Evolutionary conservation across 2,113 vertebrate species (phyloP), one percentile per base, ranked within the genome.

Genomic region (Entomyzon cyanotis): DNA sequence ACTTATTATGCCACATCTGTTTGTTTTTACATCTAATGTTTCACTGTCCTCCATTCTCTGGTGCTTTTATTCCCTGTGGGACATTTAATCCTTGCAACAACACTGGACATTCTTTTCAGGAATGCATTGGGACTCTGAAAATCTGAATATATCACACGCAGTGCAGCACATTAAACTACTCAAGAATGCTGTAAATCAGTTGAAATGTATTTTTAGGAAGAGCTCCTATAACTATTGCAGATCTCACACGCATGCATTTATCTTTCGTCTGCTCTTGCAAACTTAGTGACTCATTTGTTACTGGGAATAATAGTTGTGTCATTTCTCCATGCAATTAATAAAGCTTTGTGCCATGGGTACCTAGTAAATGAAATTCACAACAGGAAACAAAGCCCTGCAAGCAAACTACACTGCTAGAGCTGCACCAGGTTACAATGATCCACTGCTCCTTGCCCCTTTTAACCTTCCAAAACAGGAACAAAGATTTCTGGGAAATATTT

Each of bases 161-260:
- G 59, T 23, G 37, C 6, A 13, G 77, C 53, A 39, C 68, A 90
- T 84, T 92, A 91, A 94, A 81, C 86, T 46, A 90, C 49, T 69
- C 27, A n/a, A 77, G 81, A 80, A 80, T 47, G 67, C 30, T 88
- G 78, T 82, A 96, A 91, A 94, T 89, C 79, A 88, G 75, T 52
- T 73, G 71, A 91, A 93, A 96, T 58, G 44, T 74, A 90, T 89
- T 88, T 96, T 94, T 93, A 93, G 90, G 92, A 90, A 93, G 76
- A 92, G 68, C 62, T 91, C 37, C 80, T 65, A 13, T 12, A 82
- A 74, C 81, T 76, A 70, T 46, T 87, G 62, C 64, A 90, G 64
- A 76, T 88, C 82, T 92, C 77, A 50, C 78, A 85, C 1, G 2
- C 20, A n/a, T 2, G 47, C 92, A 92, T 96, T 89, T 81, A 93